phyloP scores from a whole-genome alignment of 2,888 invertebrate species.

The Caenorhabditis sp. region DNA sequence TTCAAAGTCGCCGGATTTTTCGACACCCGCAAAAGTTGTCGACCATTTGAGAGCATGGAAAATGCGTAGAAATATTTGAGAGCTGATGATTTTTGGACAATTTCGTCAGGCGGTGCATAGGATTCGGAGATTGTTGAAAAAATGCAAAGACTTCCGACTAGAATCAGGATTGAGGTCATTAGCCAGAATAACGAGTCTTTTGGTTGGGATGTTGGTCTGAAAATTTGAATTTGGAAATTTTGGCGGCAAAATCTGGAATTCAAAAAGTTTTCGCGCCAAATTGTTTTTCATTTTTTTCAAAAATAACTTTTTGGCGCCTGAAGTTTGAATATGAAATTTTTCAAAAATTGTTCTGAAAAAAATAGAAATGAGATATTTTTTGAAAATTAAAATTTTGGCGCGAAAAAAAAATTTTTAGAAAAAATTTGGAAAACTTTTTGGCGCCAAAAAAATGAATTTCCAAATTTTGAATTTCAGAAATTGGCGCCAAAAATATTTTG shows the following conservation, averaged over 20 bases:
- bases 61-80: constrained; percentile 26
- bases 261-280: too few species aligned
- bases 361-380: too few species aligned
- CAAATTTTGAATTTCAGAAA: too few species aligned
- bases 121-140: constrained; percentile 21
- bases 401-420: too few species aligned
- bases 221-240: constrained; percentile 3
- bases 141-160: constrained; percentile 2
- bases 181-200: constrained; percentile 15
- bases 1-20: constrained; percentile 27
- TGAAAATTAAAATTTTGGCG: too few species aligned
- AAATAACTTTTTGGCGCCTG: too few species aligned
- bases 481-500: too few species aligned
- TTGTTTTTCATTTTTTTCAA: too few species aligned
- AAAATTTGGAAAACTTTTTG: too few species aligned
- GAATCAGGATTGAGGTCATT: constrained; percentile 14
- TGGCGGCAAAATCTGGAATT: background rate
- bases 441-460: too few species aligned
- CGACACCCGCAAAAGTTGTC: constrained; percentile 17
- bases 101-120: background rate
- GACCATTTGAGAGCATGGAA: constrained; percentile 35
- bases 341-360: too few species aligned
- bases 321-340: too few species aligned
- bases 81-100: background rate
- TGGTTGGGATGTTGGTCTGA: constrained; percentile 15